phyloP scores from a whole-genome alignment of 2,888 invertebrate genomes.

The Ctenicera cuprea region DNA sequence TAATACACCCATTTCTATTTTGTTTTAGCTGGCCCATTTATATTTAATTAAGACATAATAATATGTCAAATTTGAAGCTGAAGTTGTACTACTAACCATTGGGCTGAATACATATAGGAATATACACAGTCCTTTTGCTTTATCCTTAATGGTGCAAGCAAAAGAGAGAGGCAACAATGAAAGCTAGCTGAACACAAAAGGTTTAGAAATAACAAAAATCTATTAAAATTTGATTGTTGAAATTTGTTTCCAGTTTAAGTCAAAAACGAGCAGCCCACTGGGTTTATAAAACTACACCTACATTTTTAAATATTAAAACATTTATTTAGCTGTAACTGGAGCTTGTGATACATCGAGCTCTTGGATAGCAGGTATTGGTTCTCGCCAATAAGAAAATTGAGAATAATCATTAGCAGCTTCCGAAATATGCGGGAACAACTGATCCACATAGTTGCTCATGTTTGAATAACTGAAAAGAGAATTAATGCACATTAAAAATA shows the following conservation, averaged over 20 bases:
- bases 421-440: slow-evolving; percentile 92
- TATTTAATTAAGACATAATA: not conserved
- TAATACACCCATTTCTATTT: not conserved
- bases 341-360: slow-evolving; percentile 53
- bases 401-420: slow-evolving; percentile 84
- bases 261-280: not conserved
- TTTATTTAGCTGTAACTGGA: slow-evolving; percentile 10
- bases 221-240: no score
- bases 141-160: no score
- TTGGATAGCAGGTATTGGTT: slow-evolving; percentile 81
- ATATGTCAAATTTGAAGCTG: slow-evolving; percentile 17
- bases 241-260: no score
- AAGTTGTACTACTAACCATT: not conserved
- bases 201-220: no score
- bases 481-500: slow-evolving; percentile 22
- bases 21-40: not conserved
- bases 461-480: slow-evolving; percentile 88
- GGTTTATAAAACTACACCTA: not conserved
- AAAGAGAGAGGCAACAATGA: no score
- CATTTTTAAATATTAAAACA: not conserved
- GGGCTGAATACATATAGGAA: not conserved
- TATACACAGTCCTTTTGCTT: no score
- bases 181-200: no score
- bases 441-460: slow-evolving; percentile 96
- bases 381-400: slow-evolving; percentile 94